These are phyloP conservation scores for Entomyzon cyanotis DNA, from an alignment of 2,113 vertebrate genomes.

Conservation along the genomic window DNA sequence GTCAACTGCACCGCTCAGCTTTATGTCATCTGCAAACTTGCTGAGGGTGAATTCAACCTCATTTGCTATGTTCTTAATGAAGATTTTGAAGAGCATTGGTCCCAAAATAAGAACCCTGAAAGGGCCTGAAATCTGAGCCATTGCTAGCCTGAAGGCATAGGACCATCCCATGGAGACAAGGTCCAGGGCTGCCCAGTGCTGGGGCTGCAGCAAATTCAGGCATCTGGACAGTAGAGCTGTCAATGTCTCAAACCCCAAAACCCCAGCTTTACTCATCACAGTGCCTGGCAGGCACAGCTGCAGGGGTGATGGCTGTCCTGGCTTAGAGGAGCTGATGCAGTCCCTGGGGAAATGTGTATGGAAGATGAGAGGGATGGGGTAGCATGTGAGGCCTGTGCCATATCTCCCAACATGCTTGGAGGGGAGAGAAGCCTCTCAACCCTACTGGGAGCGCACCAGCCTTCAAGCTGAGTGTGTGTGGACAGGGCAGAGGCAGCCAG, in stretches of 20 bases:
- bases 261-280: not conserved
- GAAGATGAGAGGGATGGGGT: not conserved
- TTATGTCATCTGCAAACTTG: not conserved
- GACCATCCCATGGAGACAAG: not conserved
- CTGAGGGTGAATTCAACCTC: not conserved
- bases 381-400: not conserved
- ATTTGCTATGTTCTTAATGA: not conserved
- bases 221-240: not conserved
- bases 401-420: rapidly evolving
- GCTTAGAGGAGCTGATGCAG: not conserved
- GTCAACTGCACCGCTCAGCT: rapidly evolving
- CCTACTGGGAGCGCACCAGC: rapidly evolving
- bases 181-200: not conserved
- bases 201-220: not conserved
- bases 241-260: not conserved
- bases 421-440: not conserved
- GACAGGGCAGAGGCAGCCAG: not conserved
- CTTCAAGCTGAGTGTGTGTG: rapidly evolving
- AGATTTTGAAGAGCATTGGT: not conserved
- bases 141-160: not conserved
- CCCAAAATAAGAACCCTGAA: not conserved
- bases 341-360: rapidly evolving
- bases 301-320: not conserved
- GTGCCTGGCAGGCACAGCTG: not conserved
- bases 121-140: not conserved